phyloP scores from a whole-genome alignment of 2,113 vertebrate genomes.

The Platichthys flesus region DNA sequence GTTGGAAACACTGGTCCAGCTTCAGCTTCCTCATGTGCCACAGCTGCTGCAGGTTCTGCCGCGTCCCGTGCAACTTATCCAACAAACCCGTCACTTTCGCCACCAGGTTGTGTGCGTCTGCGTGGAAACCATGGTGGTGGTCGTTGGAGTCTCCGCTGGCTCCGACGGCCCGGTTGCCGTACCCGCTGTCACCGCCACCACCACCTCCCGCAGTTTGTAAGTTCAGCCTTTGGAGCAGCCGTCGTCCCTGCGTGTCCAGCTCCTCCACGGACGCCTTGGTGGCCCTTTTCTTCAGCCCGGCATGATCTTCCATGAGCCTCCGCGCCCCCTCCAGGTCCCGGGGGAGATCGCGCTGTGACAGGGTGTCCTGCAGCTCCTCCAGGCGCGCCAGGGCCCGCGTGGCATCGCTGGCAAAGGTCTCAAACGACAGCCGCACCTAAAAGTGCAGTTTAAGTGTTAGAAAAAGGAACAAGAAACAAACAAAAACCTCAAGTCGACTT shows the following conservation, averaged over 20 bases:
- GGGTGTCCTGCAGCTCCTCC: conserved; percentile 95
- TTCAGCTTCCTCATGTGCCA: conserved; percentile 98
- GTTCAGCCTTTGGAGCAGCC: conserved; percentile 94
- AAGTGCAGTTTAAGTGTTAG: background rate
- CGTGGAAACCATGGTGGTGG: conserved; percentile 82
- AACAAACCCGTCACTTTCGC: conserved; percentile 93
- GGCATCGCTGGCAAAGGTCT: conserved; percentile 94
- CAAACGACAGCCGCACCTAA: conserved; percentile 86
- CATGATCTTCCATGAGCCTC: conserved; percentile 95
- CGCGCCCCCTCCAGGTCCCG: conserved; percentile 94
- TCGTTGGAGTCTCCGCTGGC: conserved; percentile 85
- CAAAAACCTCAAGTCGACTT: too few relatives aligned
- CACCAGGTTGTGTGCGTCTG: conserved; percentile 91
- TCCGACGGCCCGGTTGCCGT: conserved; percentile 56
- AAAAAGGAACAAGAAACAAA: background rate
- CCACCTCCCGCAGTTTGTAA: conserved; percentile 66
- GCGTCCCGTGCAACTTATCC: conserved; percentile 93
- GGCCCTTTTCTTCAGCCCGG: conserved; percentile 93
- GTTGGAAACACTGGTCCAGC: conserved; percentile 98
- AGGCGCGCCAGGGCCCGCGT: conserved; percentile 91
- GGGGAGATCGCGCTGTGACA: conserved; percentile 94
- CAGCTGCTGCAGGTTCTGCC: conserved; percentile 98
- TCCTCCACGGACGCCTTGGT: conserved; percentile 96
- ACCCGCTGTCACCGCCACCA: conserved; percentile 49
- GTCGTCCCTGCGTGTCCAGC: conserved; percentile 93